A percentile compares a stretch with the other conserved stretches of the same genome.
Evolutionary conservation across 2,113 vertebrate genomes (phyloP).

Genomic region (Oncorhynchus clarkii): DNA sequence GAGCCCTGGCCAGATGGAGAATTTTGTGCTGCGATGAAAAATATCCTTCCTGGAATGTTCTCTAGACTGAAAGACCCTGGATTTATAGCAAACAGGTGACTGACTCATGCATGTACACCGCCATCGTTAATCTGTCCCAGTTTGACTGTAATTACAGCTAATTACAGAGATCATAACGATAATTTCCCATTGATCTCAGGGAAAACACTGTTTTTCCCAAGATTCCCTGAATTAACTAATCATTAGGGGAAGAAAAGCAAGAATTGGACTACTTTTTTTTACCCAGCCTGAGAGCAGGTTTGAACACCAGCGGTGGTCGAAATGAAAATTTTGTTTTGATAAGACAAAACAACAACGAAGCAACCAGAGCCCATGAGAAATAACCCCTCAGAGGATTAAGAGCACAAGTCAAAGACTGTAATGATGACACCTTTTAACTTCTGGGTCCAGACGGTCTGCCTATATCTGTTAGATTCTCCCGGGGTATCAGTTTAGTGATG

Average conservation of each 20-base stretch:
- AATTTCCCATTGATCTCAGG: conserved; percentile 54
- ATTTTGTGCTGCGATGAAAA: conserved; percentile 34
- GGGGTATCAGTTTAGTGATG: neutral
- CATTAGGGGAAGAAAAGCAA: conserved; percentile 20
- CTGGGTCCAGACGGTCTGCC: neutral
- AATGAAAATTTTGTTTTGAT: conserved; percentile 44
- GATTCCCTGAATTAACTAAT: conserved; percentile 21
- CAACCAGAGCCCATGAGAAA: conserved; percentile 46
- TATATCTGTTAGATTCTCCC: conserved; percentile 18
- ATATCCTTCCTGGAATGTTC: conserved; percentile 44
- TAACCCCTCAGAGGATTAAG: conserved; percentile 33
- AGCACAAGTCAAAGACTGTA: conserved; percentile 13
- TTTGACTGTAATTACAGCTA: conserved; percentile 63
- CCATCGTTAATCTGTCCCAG: conserved; percentile 48
- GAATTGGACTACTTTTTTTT: neutral
- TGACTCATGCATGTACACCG: conserved; percentile 48
- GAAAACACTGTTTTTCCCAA: conserved; percentile 34
- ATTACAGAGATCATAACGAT: conserved; percentile 57
- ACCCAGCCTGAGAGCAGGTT: neutral
- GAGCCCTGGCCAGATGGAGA: conserved; percentile 45
- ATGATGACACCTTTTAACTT: conserved; percentile 38
- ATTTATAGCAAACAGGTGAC: conserved; percentile 69
- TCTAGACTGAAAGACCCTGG: conserved; percentile 30
- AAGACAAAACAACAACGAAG: conserved; percentile 44
- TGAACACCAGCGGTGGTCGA: conserved; percentile 29